Evolutionary conservation across 2,797 vertebrate species (phyloP), one percentile per base, ranked within the genome.

Genomic region (Mycteria americana): DNA sequence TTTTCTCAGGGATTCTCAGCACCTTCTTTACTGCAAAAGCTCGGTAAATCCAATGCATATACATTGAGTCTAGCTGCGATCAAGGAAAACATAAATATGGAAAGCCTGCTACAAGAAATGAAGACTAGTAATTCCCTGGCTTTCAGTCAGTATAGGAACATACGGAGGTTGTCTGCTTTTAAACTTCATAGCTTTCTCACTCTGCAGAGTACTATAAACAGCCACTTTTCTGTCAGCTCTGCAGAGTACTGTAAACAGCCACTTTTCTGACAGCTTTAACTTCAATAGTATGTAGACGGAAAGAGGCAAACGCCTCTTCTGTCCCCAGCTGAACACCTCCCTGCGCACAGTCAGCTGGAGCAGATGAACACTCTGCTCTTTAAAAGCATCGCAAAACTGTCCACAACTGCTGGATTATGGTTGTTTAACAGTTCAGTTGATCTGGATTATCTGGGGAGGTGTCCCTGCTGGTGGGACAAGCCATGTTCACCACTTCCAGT

Each of bases 401-500:
- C 62, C 3, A 0, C 62, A 57, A 6, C 24, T 54, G 35, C 31
- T 39, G 56, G 33, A 9, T 4, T 54, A 10, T 1, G 2, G 22
- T 46, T 74, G 33, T 59, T 41, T 28, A 56, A 37, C 48, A 28
- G 30, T 7, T 77, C 24, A 12, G n/a, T 19, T 68, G 28, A 13
- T 9, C 2, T 21, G 45, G 45, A 12, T 69, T 79, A 13, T 4
- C 8, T 43, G 59, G 25, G 18, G 37, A 83, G 4, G 5, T 64
- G 30, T 63, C 68, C 43, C 63, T 79, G 41, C 53, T 33, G 12
- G 63, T 45, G 63, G 46, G 30, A 76, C 0, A 7, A 79, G 46
- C 28, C 1, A 0, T 4, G 10, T 7, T 35, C 59, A 62, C 51
- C 60, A 31, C 19, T 69, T 65, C 35, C 54, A 74, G 51, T 31